Percentiles rank a stretch among this genome's conserved stretches.
Evolutionary conservation across 2,888 invertebrate genomes (phyloP).

Genomic region (Pantelozetes paolii): DNA sequence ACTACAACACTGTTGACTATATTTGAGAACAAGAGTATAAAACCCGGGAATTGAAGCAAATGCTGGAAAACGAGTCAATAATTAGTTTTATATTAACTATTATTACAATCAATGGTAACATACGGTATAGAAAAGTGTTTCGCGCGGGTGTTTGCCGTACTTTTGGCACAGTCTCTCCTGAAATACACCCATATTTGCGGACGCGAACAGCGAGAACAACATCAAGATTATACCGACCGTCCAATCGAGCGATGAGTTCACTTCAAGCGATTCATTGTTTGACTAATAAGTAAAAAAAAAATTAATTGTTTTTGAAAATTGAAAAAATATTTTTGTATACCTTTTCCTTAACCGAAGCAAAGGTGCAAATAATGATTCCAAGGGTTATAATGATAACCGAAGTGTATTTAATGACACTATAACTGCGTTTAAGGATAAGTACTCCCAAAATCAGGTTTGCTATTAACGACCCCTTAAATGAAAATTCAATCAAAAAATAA

Average conservation of each 20-base stretch:
- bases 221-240: constrained; percentile 67
- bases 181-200: constrained; percentile 91
- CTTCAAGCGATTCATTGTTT: not conserved
- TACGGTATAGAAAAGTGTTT: constrained; percentile 78
- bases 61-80: constrained; percentile 60
- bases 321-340: not conserved
- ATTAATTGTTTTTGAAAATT: not conserved
- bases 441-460: constrained; percentile 95
- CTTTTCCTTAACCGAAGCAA: constrained; percentile 57
- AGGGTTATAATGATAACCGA: constrained; percentile 86
- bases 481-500: not conserved
- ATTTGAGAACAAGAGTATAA: constrained; percentile 71
- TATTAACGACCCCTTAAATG: constrained; percentile 74
- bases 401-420: constrained; percentile 75
- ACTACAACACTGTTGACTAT: constrained; percentile 70
- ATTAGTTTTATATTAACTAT: not conserved
- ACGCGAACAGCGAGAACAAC: constrained; percentile 80
- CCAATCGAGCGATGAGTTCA: constrained; percentile 17
- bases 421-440: constrained; percentile 63
- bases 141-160: constrained; percentile 54
- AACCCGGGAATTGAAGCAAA: constrained; percentile 81
- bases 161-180: constrained; percentile 77
- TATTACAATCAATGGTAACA: constrained; percentile 48
- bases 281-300: not conserved
- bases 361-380: constrained; percentile 87